Evolutionary conservation across 2,888 invertebrate species (phyloP).

Genomic region (Chloroclysta siterata): DNA sequence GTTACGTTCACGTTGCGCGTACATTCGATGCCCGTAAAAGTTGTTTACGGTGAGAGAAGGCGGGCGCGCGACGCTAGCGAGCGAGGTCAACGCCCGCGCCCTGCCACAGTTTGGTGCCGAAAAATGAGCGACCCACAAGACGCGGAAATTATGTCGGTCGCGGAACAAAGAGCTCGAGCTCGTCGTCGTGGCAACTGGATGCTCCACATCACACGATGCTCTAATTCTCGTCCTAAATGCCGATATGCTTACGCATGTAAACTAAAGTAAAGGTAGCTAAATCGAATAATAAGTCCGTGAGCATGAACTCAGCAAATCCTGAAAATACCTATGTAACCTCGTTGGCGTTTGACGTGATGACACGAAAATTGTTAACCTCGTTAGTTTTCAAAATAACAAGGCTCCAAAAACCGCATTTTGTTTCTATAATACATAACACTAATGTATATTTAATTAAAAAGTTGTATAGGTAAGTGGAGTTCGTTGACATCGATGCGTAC

Average conservation of each 20-base stretch:
- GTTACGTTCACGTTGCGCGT: conserved; percentile 84
- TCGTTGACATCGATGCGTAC: conserved; percentile 75
- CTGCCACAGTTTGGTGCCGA: conserved; percentile 78
- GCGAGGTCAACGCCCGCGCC: conserved; percentile 71
- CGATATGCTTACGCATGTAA: conserved; percentile 21
- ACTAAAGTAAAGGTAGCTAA: background rate
- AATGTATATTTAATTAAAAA: conserved; percentile 41
- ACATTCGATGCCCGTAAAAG: conserved; percentile 83
- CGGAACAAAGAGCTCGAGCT: conserved; percentile 71
- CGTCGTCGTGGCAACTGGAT: conserved; percentile 48
- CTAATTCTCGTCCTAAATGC: conserved; percentile 25
- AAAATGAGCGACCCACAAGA: conserved; percentile 80
- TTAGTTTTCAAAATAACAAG: conserved; percentile 40
- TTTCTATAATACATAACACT: conserved; percentile 14
- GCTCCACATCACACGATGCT: conserved; percentile 30
- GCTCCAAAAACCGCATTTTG: conserved; percentile 39
- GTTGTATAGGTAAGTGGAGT: conserved; percentile 52
- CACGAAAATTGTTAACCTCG: conserved; percentile 33
- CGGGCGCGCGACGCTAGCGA: conserved; percentile 59
- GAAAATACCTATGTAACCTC: conserved; percentile 14
- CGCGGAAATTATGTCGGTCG: conserved; percentile 74
- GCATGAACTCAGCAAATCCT: conserved; percentile 6
- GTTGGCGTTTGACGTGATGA: conserved; percentile 21
- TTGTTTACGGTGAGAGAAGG: conserved; percentile 75
- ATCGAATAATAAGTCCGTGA: background rate